Conservation (phyloP, 2,113 vertebrate genomes). For the human (Homo sapiens) region GRCh38 chr12:128069501-128070000, state of each 20-base stretch:
- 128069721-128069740: accelerated
- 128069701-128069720: accelerated
- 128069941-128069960: background rate
- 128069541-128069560: accelerated
- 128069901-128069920: background rate
- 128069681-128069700: background rate
- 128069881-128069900: background rate
- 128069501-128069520: too few relatives aligned
- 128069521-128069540: background rate
- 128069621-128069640: accelerated
- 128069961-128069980: too few relatives aligned
- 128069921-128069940: too few relatives aligned
- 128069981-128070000: background rate
- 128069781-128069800: background rate
- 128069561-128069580: accelerated
- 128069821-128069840: background rate
- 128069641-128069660: background rate
- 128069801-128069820: accelerated
- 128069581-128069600: background rate
- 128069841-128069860: accelerated
- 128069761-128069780: accelerated
- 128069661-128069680: accelerated
- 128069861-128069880: background rate
- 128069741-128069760: too few relatives aligned
- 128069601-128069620: constrained; percentile 9